A percentile compares a stretch with the other conserved stretches of the same genome.
Conservation (phyloP, 2,113 vertebrate species). For the Pholis gunnellus region DNA sequence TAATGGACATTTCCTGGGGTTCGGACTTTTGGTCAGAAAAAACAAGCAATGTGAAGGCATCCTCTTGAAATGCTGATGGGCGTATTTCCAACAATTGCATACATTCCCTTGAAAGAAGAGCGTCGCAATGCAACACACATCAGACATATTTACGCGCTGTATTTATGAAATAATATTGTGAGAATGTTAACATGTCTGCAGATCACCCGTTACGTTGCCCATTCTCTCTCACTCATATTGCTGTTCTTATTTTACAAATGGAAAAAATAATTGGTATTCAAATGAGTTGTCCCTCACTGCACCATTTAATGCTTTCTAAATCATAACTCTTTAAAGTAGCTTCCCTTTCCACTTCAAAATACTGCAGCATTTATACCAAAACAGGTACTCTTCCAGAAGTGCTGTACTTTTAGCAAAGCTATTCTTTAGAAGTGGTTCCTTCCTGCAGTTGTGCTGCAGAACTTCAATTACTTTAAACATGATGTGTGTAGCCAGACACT, state of each 20-base stretch:
- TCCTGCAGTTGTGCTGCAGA: background rate
- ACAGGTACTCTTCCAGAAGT: background rate
- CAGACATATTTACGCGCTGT: background rate
- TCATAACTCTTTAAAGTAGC: background rate
- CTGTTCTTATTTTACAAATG: background rate
- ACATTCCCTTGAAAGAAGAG: no score
- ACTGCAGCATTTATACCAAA: background rate
- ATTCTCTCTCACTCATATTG: background rate
- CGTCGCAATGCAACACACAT: background rate
- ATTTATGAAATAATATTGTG: background rate
- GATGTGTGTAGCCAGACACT: background rate
- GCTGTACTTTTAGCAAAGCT: conserved; percentile 3
- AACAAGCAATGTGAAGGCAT: background rate
- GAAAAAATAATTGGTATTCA: background rate
- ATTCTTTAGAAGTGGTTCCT: background rate
- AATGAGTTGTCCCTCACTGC: background rate
- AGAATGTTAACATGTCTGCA: background rate
- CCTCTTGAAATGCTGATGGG: background rate
- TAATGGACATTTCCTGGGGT: no score
- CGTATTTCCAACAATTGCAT: background rate
- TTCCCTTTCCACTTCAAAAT: background rate
- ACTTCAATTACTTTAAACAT: background rate
- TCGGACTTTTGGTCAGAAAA: background rate
- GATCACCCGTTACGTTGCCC: background rate
- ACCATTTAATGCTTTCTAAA: background rate